A percentile compares a stretch with the other conserved stretches of the same genome.
Evolutionary conservation across 2,888 invertebrate genomes (phyloP).

Genomic region (Helicoverpa assulta): DNA sequence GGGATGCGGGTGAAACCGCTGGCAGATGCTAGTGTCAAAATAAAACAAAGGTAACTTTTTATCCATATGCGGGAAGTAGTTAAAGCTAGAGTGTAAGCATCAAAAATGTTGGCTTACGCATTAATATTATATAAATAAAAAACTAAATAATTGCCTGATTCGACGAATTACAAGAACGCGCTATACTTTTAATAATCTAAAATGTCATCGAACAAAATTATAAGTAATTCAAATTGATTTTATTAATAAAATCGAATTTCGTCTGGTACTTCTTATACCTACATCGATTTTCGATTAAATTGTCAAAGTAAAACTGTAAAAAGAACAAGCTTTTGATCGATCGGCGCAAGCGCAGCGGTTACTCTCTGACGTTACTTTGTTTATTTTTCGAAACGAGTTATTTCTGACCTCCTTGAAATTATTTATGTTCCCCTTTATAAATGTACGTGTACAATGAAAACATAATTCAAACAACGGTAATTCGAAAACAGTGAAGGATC

Average conservation of each 20-base stretch:
- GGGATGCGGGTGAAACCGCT: too few species aligned
- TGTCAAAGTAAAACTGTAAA: slow-evolving; percentile 32
- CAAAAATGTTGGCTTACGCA: too few species aligned
- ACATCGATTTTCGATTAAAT: slow-evolving; percentile 30
- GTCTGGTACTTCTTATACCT: neutral
- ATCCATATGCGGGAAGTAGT: too few species aligned
- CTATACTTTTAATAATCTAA: neutral
- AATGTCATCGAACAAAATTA: neutral
- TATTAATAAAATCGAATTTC: neutral
- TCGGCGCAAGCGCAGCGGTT: slow-evolving; percentile 24
- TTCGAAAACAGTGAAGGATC: neutral
- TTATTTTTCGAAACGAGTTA: slow-evolving; percentile 48
- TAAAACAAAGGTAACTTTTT: too few species aligned
- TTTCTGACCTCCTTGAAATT: slow-evolving; percentile 20
- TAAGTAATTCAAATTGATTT: neutral
- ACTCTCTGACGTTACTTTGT: slow-evolving; percentile 30
- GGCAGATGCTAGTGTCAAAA: too few species aligned
- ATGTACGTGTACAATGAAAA: too few species aligned
- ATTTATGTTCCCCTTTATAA: slow-evolving; percentile 6
- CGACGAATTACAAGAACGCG: neutral
- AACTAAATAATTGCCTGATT: too few species aligned
- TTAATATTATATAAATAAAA: too few species aligned
- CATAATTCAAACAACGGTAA: neutral
- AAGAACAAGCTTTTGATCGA: slow-evolving; percentile 41
- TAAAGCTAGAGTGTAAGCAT: too few species aligned